Evolutionary conservation across 2,113 vertebrate species (phyloP), one percentile per base, ranked within the genome.

Genomic region (Trematomus loennbergii): DNA sequence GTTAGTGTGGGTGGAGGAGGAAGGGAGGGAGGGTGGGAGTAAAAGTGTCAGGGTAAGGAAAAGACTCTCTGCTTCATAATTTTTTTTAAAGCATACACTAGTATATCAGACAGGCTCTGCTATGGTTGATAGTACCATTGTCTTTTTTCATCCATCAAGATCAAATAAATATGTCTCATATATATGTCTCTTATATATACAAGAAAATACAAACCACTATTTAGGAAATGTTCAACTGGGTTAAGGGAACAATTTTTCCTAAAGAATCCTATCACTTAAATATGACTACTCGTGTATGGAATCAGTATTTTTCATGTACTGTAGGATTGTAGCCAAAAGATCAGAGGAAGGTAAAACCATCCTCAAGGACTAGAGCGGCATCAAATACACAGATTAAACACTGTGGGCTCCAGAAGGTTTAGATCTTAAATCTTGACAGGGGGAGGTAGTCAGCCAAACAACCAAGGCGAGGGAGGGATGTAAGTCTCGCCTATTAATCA

Each of bases 401-500:
- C 81, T 10, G 36, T 61, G 78, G 29, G 68, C 82, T 87, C 58
- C 78, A 75, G 68, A 87, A 83, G 85, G 84, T 90, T 87, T 76
- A 76, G 79, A 81, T 88, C 82, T 81, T 87, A 87, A 83, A 89
- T 80, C 87, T 60, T 72, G 71, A 88, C 77, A 79, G 86, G 70
- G 72, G 74, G 61, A 72, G 77, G 67, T 67, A 86, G 84, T 86
- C 69, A 81, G 83, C 87, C 89, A 78, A 73, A 58, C 62, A 58
- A 89, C 86, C 77, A 60, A 87, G 86, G 67, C 48, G 16, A 78
- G 78, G 81, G 85, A 81, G 61, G 86, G 83, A 81, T 85, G 77
- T 80, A 62, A 75, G 73, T 75, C 83, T 75, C 63, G 82, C 91
- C 86, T 90, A 89, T 93, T 91, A 92, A 94, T 93, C 91, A 90